Evolutionary conservation across 2,113 vertebrate species (phyloP).

Genomic region (Tetrax tetrax): DNA sequence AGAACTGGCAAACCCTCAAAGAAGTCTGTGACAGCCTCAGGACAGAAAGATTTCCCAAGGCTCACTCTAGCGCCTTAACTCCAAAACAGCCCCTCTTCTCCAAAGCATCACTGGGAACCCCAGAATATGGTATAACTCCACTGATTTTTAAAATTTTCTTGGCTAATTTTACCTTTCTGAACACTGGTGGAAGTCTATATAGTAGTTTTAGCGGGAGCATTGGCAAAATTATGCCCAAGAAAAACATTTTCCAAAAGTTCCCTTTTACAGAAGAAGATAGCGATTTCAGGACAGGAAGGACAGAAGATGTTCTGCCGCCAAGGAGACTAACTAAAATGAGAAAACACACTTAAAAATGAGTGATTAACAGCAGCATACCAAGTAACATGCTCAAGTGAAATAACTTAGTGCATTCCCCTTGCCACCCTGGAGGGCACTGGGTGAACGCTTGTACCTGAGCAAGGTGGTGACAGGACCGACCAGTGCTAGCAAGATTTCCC

Average conservation of each 20-base stretch:
- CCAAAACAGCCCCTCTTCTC: neutral
- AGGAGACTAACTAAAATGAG: neutral
- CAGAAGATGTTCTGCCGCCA: accelerated
- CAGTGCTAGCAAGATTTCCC: neutral
- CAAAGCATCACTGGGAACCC: neutral
- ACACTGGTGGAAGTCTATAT: neutral
- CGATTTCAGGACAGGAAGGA: neutral
- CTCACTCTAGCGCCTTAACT: neutral
- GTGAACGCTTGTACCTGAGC: accelerated
- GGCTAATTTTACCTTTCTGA: neutral
- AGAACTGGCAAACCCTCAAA: neutral
- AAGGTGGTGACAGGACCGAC: neutral
- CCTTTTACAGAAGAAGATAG: neutral
- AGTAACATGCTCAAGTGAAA: neutral
- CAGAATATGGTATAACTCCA: neutral
- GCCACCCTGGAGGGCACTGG: neutral
- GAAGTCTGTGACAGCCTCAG: neutral
- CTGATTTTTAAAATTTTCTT: neutral
- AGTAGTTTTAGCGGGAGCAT: neutral
- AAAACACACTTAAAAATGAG: neutral
- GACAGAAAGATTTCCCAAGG: neutral
- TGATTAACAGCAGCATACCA: neutral
- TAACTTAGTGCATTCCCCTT: neutral
- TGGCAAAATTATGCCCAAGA: neutral
- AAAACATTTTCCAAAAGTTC: neutral